These are phyloP conservation scores for Pocillopora meandrina DNA, from an alignment of 92 coral and sea anemone genomes.

Conservation along the genomic window DNA sequence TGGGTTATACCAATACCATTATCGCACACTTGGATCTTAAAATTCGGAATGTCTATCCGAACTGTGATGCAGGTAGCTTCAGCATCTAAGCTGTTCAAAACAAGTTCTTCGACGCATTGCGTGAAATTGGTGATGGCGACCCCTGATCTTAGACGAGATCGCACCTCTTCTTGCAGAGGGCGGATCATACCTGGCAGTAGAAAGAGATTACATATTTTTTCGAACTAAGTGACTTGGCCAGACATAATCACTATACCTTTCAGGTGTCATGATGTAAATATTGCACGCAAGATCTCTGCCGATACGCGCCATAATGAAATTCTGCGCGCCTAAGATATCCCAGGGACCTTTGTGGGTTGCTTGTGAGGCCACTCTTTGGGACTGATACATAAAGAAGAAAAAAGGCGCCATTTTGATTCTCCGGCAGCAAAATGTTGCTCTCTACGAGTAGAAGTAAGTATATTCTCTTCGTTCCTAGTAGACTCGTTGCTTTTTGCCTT, in stretches of 20 bases:
- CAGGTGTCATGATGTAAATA: background rate
- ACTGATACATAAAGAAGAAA: background rate
- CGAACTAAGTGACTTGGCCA: background rate
- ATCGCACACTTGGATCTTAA: conserved; percentile 83
- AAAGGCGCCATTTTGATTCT: conserved; percentile 54
- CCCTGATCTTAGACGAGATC: conserved; percentile 88
- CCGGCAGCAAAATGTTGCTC: too few species aligned
- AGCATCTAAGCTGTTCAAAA: conserved; percentile 91
- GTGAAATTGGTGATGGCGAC: conserved; percentile 85
- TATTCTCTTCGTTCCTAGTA: background rate
- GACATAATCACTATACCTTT: background rate
- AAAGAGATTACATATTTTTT: background rate
- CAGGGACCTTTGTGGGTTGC: background rate
- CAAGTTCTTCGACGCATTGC: conserved; percentile 94
- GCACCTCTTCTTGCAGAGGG: conserved; percentile 77
- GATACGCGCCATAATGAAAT: conserved; percentile 33
- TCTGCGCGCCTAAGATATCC: conserved; percentile 1
- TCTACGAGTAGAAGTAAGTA: conserved; percentile 7
- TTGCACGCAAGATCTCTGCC: background rate
- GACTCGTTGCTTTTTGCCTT: background rate
- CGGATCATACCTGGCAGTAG: conserved; percentile 67
- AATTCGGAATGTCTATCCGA: conserved; percentile 77
- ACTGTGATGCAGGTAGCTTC: conserved; percentile 84
- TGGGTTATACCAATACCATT: conserved; percentile 82
- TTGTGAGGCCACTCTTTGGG: background rate